Conservation (phyloP, 1,140 invertebrate genomes). For the Riptortus pedestris region DNA sequence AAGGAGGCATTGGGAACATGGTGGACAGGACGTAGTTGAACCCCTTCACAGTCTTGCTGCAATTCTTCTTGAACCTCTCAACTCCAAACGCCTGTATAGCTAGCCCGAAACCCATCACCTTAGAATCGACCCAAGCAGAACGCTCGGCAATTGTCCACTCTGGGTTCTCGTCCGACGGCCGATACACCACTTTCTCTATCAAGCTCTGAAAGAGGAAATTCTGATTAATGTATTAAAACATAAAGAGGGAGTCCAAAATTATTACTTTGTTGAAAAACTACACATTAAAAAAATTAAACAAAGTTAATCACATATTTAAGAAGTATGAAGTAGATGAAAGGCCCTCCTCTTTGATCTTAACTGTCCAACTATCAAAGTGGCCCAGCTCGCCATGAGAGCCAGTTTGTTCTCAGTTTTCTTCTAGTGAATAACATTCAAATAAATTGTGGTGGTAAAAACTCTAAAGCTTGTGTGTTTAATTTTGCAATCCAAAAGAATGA, state of each 20-base stretch:
- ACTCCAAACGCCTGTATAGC: slow-evolving; percentile 79
- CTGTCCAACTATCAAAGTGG: no score
- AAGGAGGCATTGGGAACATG: slow-evolving; percentile 49
- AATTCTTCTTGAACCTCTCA: slow-evolving; percentile 78
- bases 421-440: no score
- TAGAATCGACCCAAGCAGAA: slow-evolving; percentile 76
- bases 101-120: slow-evolving; percentile 73
- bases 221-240: background rate
- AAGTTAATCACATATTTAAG: no score
- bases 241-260: no score
- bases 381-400: no score
- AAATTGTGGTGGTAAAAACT: no score
- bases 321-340: no score
- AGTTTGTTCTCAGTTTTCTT: no score
- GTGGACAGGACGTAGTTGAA: slow-evolving; percentile 68
- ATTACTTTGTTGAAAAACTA: background rate
- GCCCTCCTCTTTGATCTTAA: no score
- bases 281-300: no score
- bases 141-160: slow-evolving; percentile 65
- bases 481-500: no score
- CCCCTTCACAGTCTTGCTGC: slow-evolving; percentile 62
- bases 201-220: slow-evolving; percentile 54
- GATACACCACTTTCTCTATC: slow-evolving; percentile 78
- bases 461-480: no score
- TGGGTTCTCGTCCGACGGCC: slow-evolving; percentile 52